phyloP scores from a whole-genome alignment of 2,888 invertebrate species.

The Netelia virgata region DNA sequence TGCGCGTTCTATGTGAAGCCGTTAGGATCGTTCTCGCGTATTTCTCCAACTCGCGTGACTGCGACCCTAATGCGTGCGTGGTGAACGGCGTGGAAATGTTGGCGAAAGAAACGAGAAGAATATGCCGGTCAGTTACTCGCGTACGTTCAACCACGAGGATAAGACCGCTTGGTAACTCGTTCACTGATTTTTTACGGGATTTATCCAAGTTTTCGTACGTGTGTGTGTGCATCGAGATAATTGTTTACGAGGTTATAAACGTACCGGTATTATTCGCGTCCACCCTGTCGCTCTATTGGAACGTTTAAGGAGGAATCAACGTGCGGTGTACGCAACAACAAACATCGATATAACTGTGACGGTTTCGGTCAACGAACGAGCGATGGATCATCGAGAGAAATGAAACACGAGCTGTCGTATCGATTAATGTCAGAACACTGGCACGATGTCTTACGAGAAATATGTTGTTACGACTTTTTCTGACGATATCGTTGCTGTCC shows the following conservation, averaged over 20 bases:
- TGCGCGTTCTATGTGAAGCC: constrained; percentile 26
- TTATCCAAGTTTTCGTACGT: neutral
- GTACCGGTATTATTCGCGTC: too few species aligned
- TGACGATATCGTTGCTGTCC: constrained; percentile 61
- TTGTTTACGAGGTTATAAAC: too few species aligned
- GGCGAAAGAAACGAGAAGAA: constrained; percentile 62
- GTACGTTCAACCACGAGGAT: constrained; percentile 66
- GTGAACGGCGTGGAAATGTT: constrained; percentile 72
- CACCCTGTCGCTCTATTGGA: too few species aligned
- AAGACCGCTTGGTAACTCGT: constrained; percentile 42
- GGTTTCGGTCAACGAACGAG: neutral
- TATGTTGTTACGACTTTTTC: constrained; percentile 67
- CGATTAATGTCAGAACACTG: constrained; percentile 29
- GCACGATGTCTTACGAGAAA: constrained; percentile 68
- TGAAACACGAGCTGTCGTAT: constrained; percentile 47
- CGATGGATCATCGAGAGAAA: constrained; percentile 51
- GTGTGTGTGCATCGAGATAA: too few species aligned
- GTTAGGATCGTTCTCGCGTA: constrained; percentile 25
- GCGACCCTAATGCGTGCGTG: constrained; percentile 70
- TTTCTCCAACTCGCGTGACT: constrained; percentile 23
- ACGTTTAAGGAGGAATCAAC: neutral
- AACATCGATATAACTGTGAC: neutral
- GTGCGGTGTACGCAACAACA: neutral
- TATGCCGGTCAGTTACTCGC: constrained; percentile 69
- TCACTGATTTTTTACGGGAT: constrained; percentile 19